phyloP scores from a whole-genome alignment of 2,888 invertebrate genomes.

The Calameuta pallipes region DNA sequence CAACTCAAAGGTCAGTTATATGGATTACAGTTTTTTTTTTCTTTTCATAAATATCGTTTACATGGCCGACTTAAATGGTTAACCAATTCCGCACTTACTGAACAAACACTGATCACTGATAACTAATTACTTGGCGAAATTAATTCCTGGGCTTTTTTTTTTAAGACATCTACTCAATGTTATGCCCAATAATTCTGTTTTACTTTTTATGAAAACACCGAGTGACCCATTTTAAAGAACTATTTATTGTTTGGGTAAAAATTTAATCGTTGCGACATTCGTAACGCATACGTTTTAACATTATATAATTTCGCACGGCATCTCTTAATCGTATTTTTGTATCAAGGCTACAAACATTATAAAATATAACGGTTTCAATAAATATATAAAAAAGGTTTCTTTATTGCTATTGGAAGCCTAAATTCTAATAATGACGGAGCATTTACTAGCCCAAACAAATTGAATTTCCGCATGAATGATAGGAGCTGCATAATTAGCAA shows the following conservation, averaged over 20 bases:
- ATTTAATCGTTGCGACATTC: background rate
- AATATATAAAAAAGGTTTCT: background rate
- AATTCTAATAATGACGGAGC: background rate
- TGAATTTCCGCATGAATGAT: no score
- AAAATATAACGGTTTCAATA: background rate
- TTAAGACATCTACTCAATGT: background rate
- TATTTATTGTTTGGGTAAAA: background rate
- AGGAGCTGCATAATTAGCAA: background rate
- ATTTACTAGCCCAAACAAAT: background rate
- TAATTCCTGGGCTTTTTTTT: background rate
- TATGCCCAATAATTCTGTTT: background rate
- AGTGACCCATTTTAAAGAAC: background rate
- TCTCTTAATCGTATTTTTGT: background rate
- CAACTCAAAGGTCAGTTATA: background rate
- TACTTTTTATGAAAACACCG: background rate
- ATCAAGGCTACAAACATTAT: background rate
- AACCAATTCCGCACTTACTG: no score
- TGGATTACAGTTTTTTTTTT: background rate
- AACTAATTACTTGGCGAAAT: background rate
- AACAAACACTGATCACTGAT: background rate
- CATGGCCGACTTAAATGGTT: background rate
- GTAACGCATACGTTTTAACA: background rate
- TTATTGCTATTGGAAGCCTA: background rate
- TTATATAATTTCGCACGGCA: background rate
- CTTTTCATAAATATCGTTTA: background rate